Conservation (phyloP, 2,888 invertebrate species). For the Syritta pipiens region DNA sequence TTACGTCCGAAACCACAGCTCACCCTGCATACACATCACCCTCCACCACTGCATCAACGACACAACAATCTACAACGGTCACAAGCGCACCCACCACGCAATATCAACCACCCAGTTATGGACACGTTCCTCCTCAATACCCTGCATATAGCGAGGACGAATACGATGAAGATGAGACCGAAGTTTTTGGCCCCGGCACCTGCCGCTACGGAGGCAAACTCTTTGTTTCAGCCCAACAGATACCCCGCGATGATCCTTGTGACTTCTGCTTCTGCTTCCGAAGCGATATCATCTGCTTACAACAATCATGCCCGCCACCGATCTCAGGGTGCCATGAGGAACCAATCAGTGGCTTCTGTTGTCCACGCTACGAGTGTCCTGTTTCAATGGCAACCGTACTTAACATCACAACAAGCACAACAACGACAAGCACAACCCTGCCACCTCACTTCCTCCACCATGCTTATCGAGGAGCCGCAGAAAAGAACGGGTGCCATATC, state of each 20-base stretch:
- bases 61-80: slow-evolving; percentile 59
- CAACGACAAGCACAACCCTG: slow-evolving; percentile 91
- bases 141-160: slow-evolving; percentile 81
- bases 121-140: slow-evolving; percentile 75
- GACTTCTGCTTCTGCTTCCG: slow-evolving; percentile 98
- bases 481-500: slow-evolving; percentile 89
- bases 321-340: slow-evolving; percentile 95
- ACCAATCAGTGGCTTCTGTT: slow-evolving; percentile 95
- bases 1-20: slow-evolving; percentile 7
- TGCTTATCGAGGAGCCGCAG: slow-evolving; percentile 86
- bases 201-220: slow-evolving; percentile 95
- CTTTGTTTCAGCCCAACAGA: slow-evolving; percentile 96
- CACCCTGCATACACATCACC: not conserved
- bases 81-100: slow-evolving; percentile 72
- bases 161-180: slow-evolving; percentile 86
- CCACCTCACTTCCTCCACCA: slow-evolving; percentile 91
- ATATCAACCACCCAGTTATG: slow-evolving; percentile 74
- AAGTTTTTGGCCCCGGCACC: slow-evolving; percentile 91
- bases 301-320: slow-evolving; percentile 97
- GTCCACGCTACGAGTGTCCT: slow-evolving; percentile 95
- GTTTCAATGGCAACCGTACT: slow-evolving; percentile 91
- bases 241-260: slow-evolving; percentile 95
- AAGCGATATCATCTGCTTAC: slow-evolving; percentile 95
- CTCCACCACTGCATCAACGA: slow-evolving; percentile 35
- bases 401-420: slow-evolving; percentile 92